Base-by-base conservation (phyloP, 2,113 vertebrate genomes). In the Saguinus midas region DNA sequence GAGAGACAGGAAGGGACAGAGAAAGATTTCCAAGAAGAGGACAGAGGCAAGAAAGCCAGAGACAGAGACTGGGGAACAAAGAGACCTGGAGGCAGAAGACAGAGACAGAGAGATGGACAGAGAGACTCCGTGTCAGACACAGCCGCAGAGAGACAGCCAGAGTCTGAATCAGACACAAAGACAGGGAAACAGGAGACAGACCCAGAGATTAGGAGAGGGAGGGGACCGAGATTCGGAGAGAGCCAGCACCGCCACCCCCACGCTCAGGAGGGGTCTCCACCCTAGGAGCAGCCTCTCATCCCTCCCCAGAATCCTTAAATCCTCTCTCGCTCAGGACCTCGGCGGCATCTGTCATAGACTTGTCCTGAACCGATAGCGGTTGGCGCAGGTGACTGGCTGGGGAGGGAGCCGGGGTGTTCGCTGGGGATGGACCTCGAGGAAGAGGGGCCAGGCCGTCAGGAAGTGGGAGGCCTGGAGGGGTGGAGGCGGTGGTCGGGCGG, bases 241-340 rank as follows among this genome's bases (percentile, higher is more conserved):
- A 11, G 64, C 55, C 40, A 6, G 40, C 8, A 8, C 25, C 58
- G 48, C 55, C 43, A 17, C 35, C 40, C 18, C 17, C 52, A 11
- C 18, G 76, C 72, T 91, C 37, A 8, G 50, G 88, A 92, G 55
- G 23, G 55, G 48, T 90, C 80, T 91, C 94, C 32, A 57, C 87
- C 72, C 91, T 93, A 37, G 4, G 90, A 21, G 45, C 50, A 1
- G 92, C 21, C 43, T n/a, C 75, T 52, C 94, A 45, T 20, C 88
- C 61, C 61, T 68, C 84, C 87, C 76, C 66, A 29, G 85, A 94
- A 91, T 86, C 93, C 89, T 94, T 96, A 97, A 98, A 96, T 97
- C 93, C 96, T 82, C 87, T 76, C 84, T 81, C 1, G 5, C 70
- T 66, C 16, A 6, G 84, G 57, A 48, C 89, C 61, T 32, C 5